Conservation (phyloP, 1,140 invertebrate species). For the Centruroides sculpturatus region DNA sequence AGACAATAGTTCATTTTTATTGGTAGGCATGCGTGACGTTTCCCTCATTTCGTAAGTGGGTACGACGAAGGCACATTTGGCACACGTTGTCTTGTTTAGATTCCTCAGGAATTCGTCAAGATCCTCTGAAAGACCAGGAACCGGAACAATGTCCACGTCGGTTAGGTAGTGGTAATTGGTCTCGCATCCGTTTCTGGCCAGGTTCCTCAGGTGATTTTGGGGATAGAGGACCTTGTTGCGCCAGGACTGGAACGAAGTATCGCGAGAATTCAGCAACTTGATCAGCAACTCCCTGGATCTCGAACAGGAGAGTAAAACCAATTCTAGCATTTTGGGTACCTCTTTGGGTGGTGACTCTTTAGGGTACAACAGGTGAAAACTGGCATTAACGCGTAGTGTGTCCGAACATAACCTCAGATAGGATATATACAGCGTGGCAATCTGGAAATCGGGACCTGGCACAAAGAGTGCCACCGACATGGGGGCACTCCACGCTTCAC, state of each 20-base stretch:
- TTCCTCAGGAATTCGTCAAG: slow-evolving; percentile 43
- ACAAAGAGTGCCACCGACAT: slow-evolving; percentile 72
- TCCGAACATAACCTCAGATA: slow-evolving; percentile 59
- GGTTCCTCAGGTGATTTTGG: slow-evolving; percentile 32
- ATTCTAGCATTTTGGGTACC: neutral
- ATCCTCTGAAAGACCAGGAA: slow-evolving; percentile 27
- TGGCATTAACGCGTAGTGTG: slow-evolving; percentile 47
- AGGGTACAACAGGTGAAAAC: slow-evolving; percentile 54
- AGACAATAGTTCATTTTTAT: slow-evolving; percentile 57
- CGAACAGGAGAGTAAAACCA: slow-evolving; percentile 1
- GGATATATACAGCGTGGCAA: slow-evolving; percentile 41
- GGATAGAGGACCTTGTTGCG: slow-evolving; percentile 24
- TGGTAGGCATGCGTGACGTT: slow-evolving; percentile 54
- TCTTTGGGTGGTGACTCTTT: slow-evolving; percentile 28
- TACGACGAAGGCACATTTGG: slow-evolving; percentile 71
- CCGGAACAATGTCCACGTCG: slow-evolving; percentile 31
- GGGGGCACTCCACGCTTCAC: slow-evolving; percentile 65
- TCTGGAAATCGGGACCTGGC: slow-evolving; percentile 39
- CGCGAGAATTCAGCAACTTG: slow-evolving; percentile 4
- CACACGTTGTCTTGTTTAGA: slow-evolving; percentile 37
- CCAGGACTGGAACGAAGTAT: slow-evolving; percentile 7
- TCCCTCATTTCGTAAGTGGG: slow-evolving; percentile 79
- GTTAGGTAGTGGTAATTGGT: slow-evolving; percentile 27
- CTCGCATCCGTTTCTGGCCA: slow-evolving; percentile 22
- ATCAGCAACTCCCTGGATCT: slow-evolving; percentile 3